Base-by-base conservation (phyloP, 2,113 vertebrate genomes). In the Grus americana region DNA sequence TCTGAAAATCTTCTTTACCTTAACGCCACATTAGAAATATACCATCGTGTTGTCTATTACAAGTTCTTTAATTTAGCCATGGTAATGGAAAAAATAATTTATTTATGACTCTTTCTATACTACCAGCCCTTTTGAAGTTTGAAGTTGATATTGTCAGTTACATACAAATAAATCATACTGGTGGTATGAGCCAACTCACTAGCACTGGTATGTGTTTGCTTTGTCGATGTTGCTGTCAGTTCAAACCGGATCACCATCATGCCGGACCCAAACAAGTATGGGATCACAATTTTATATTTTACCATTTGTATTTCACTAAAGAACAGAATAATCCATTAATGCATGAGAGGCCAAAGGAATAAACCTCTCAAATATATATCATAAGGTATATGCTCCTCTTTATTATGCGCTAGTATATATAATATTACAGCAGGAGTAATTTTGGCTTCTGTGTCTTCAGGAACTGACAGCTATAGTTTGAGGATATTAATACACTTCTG, bases 231-330 rank as follows among this genome's bases (percentile, higher is more conserved):
- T 47, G 15, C 34, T 59, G 42, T 38, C 24, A 0, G 0, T 52
- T 63, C 74, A 71, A 81, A 42, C 29, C 9, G 15, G 19, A 44
- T 52, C 54, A 29, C 7, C 38, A 40, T 12, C 47, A 46, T 2
- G 2, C 0, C 0, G 4, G 14, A 68, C 8, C 19, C 5, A 2
- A 49, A 38, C 8, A 61, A 58, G 27, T 24, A 50, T 16, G 29
- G 40, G 47, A 74, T 19, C 17, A 72, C 15, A 22, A 7, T 54
- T 15, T 65, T 70, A 1, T 9, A 76, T 38, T 50, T 63, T 34
- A 47, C 5, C 11, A 22, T 61, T 67, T 49, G 10, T 46, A 46
- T n/a, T 65, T 85, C 3, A 3, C 22, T 74, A 4, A 88, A 84
- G 61, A 92, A 74, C 38, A 79, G 20, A 50, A 11, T 16, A 83